Evolutionary conservation across 1,140 invertebrate species (phyloP), one percentile per base, ranked within the genome.

Genomic region (Euschistus heros): DNA sequence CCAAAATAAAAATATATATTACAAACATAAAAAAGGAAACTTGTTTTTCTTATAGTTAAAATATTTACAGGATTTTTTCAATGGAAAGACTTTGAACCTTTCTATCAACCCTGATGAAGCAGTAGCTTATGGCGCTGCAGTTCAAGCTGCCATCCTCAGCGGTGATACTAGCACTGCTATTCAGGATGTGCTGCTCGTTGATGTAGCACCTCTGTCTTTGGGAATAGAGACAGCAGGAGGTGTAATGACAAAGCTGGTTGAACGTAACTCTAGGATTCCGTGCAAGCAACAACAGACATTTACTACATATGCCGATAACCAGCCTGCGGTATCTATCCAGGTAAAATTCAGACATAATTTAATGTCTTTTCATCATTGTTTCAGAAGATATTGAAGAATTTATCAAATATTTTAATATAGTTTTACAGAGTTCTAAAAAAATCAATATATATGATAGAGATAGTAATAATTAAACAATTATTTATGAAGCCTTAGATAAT

Each of bases 61-160:
- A 7, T 59, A n/a, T 0, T 71, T 83, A 14, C 76, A 82, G 69
- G 80, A 83, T 66, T 84, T 82, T 72, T 84, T 84, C 71, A 76
- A 78, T 37, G 84, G 84, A 20, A 86, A 85, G 74, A 72, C 78
- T 17, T 70, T 86, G 17, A 86, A 86, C 70, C 78, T 88, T 26
- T 86, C 84, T 13, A 89, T 88, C 42, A 88, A 88, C 72, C 89
- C 89, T 5, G 89, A 92, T 71, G 89, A 92, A 74, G 84, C 84
- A 3, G 83, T 86, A 4, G 84, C 84, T 5, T 86, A 86, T 69
- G 84, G 84, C 6, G 84, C 84, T 7, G 84, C 87, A 4, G 83
- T 89, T 0, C 87, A 93, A 72, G 91, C 90, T 47, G 86, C 86
- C 17, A 86, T 88, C 66, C 72, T 89, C 0, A 82, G 78, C 2